Conservation (phyloP, 2,797 vertebrate genomes). For the Lepus townsendii region DNA sequence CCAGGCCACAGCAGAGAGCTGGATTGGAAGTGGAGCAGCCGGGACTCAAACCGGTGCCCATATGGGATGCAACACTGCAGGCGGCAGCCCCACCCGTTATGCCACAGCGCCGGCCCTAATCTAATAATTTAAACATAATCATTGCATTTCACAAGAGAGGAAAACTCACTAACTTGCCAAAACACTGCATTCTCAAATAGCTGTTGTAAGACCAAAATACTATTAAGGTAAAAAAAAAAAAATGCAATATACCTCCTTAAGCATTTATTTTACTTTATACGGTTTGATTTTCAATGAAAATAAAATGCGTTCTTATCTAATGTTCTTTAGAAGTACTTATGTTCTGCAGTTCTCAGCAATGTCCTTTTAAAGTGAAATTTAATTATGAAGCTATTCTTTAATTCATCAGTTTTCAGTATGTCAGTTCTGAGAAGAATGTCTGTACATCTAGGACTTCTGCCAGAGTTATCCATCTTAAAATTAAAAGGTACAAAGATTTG, state of each 20-base stretch:
- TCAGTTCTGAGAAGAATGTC: constrained; percentile 31
- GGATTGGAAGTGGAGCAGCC: too few species aligned
- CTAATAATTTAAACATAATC: constrained; percentile 37
- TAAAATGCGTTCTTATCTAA: background rate
- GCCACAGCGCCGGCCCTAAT: background rate
- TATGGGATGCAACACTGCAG: too few species aligned
- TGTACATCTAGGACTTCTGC: constrained; percentile 47
- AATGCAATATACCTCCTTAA: background rate
- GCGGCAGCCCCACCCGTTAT: too few species aligned
- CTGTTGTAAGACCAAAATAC: constrained; percentile 59
- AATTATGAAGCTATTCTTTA: constrained; percentile 46
- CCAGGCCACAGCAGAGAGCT: too few species aligned
- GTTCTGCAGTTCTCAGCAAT: constrained; percentile 20
- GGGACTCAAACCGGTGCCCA: too few species aligned
- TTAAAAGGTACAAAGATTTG: background rate
- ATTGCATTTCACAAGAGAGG: constrained; percentile 30
- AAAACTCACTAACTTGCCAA: constrained; percentile 56
- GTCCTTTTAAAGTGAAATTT: constrained; percentile 46
- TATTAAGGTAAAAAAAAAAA: constrained; percentile 29
- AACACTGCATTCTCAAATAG: constrained; percentile 31
- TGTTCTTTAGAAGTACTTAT: constrained; percentile 16
- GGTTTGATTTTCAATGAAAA: constrained; percentile 62
- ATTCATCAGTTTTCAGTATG: constrained; percentile 59
- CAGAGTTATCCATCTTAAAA: background rate
- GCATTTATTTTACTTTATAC: constrained; percentile 1